These are phyloP conservation scores for Ctenochaetus hawaiiensis DNA, from an alignment of 2,797 vertebrate species.

Conservation along the genomic window DNA sequence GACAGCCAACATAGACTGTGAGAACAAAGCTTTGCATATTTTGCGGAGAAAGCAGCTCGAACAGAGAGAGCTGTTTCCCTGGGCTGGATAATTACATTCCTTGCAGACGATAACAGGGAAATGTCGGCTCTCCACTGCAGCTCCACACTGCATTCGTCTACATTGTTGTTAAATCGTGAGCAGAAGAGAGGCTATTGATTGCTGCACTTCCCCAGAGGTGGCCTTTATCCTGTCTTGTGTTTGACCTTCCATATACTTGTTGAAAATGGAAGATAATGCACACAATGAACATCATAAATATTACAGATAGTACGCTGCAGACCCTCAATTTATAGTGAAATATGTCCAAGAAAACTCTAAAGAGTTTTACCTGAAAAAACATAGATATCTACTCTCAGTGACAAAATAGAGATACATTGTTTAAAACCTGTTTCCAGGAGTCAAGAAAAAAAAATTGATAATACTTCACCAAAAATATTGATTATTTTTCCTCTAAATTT, in stretches of 20 bases:
- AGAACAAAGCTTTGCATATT: conserved; percentile 69
- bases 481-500: not conserved
- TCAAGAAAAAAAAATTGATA: too few species aligned
- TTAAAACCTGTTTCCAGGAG: not conserved
- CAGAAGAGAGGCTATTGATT: conserved; percentile 64
- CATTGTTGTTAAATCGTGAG: conserved; percentile 75
- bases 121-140: conserved; percentile 72
- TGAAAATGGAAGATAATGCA: conserved; percentile 31
- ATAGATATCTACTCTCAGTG: not conserved
- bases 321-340: not conserved
- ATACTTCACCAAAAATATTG: not conserved
- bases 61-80: conserved; percentile 61
- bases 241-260: conserved; percentile 62
- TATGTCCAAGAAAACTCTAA: not conserved
- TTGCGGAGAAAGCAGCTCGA: conserved; percentile 54
- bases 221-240: conserved; percentile 55
- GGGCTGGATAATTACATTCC: conserved; percentile 84
- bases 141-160: conserved; percentile 51
- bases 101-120: conserved; percentile 81
- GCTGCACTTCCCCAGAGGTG: conserved; percentile 38
- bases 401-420: not conserved
- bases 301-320: not conserved
- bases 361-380: not conserved
- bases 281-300: conserved; percentile 26
- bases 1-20: conserved; percentile 33